Percentiles rank a stretch among this genome's conserved stretches.
These are phyloP conservation scores for Centropyge bicolor DNA, from an alignment of 2,797 vertebrate species.

Conservation along the genomic window DNA sequence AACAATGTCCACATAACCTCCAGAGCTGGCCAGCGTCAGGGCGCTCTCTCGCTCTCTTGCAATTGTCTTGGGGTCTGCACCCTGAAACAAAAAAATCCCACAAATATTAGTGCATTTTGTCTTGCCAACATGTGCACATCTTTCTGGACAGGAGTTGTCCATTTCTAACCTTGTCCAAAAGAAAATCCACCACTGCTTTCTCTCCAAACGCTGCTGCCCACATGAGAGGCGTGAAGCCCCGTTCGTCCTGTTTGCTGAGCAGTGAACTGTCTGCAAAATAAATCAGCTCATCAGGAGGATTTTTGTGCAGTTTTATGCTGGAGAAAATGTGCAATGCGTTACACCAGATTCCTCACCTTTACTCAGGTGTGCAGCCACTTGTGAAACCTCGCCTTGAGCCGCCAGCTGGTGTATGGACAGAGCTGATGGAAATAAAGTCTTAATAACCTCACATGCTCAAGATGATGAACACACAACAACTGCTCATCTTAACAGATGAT, in stretches of 20 bases:
- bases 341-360: conserved; percentile 86
- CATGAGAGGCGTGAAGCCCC: conserved; percentile 96
- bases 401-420: conserved; percentile 96
- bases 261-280: conserved; percentile 86
- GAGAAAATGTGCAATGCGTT: not conserved
- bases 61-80: conserved; percentile 90
- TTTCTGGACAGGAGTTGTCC: not conserved
- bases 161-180: conserved; percentile 90
- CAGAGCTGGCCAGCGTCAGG: conserved; percentile 94
- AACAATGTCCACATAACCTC: conserved; percentile 95
- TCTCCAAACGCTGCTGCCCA: conserved; percentile 97
- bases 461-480: not conserved
- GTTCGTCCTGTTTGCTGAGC: conserved; percentile 91
- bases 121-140: not conserved
- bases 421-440: conserved; percentile 75
- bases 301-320: not conserved
- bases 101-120: not conserved
- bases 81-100: conserved; percentile 80
- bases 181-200: conserved; percentile 91
- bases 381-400: conserved; percentile 93
- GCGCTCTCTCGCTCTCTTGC: conserved; percentile 94
- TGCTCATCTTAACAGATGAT: not conserved
- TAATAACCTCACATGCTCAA: not conserved
- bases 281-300: not conserved
- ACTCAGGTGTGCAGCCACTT: conserved; percentile 88